Base-by-base conservation (phyloP, 2,113 vertebrate genomes). In the Mus pahari region DNA sequence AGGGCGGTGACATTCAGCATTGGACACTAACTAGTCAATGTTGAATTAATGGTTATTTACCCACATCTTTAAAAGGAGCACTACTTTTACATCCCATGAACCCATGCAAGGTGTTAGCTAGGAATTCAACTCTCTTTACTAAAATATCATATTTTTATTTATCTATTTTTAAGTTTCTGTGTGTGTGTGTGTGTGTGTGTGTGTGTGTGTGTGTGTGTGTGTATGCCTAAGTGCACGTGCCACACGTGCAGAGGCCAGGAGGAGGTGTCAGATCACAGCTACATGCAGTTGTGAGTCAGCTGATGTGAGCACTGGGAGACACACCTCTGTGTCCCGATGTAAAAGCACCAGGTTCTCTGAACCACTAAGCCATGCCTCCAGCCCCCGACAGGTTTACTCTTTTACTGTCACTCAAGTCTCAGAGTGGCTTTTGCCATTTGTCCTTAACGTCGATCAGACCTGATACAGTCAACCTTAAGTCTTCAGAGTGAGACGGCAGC, bases 91-190 rank as follows among this genome's bases (percentile, higher is more conserved):
- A 14, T 42, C 28, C 0, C 2, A 36, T 31, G 42, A 96, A 64
- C 19, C n/a, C 36, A 22, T 31, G 5, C 3, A 5, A 13, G 20
- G 5, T 28, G 4, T 64, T 31, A 75, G 55, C 22, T 45, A 45
- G 88, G 64, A 64, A 70, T 78, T 89, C 62, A 83, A 1, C 66
- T 93, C 17, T 86, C 83, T 89, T 91, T 11, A 39, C n/a, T 74
- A 74, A 91, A 26, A 9, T 14, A 5, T 1, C 7, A 24, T 3
- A 64, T 64, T 28, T 45, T 22, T 26, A n/a, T 50, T 50, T 50
- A 10, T 74, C 3, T 26, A 24, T 13, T 45, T 26, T 82, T 26
- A 26, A 39, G 39, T 48, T 26, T 48, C 33, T 4, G 3, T 77
- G 74, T 6, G 7, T 48, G 2, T 81, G 36, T 45, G 26, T 45